Percentiles rank a stretch among this genome's conserved stretches.
Conservation (phyloP, 2,888 invertebrate genomes). For the Stenotaenia linearis region DNA sequence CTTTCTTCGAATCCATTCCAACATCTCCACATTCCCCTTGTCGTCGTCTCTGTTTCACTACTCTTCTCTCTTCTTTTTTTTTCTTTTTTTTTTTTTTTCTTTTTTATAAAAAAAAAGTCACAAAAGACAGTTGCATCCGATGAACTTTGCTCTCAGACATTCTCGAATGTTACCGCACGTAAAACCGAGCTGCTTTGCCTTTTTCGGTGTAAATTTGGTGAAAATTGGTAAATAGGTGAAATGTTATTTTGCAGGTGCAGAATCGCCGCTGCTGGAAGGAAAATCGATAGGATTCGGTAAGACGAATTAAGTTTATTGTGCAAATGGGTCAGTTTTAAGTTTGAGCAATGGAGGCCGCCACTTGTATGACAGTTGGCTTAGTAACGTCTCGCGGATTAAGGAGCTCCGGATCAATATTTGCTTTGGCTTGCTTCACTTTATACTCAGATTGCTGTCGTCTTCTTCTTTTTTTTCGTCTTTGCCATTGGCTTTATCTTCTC, state of each 20-base stretch:
- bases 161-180: neutral
- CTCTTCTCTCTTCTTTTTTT: neutral
- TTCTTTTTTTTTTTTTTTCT: neutral
- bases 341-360: neutral
- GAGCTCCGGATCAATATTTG: neutral
- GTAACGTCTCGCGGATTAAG: conserved; percentile 1
- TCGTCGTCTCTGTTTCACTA: neutral
- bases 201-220: neutral
- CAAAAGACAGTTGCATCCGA: conserved; percentile 2
- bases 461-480: neutral
- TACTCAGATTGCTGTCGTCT: conserved; percentile 15
- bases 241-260: neutral
- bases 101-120: neutral
- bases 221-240: too few species aligned
- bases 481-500: conserved; percentile 3
- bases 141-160: conserved; percentile 12
- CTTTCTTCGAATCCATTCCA: neutral
- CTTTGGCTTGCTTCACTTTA: conserved; percentile 24
- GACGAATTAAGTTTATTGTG: too few species aligned
- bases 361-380: conserved; percentile 15
- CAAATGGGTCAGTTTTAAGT: neutral
- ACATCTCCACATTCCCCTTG: neutral
- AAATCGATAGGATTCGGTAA: too few species aligned
- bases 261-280: too few species aligned
- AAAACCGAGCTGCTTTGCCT: neutral